Evolutionary conservation across 2,888 invertebrate genomes (phyloP).

Genomic region (Abrostola triplasia): DNA sequence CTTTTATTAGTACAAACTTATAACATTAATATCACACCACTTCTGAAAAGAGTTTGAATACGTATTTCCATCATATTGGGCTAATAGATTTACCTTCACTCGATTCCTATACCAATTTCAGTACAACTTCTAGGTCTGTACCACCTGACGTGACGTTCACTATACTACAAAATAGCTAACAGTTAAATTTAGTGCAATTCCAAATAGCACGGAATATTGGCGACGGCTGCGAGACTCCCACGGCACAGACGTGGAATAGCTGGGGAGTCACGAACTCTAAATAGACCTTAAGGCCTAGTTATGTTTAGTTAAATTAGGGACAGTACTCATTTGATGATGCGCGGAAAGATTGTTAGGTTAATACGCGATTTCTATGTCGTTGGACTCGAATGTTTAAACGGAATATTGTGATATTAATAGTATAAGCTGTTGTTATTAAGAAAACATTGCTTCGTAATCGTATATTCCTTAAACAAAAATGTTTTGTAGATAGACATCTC

Average conservation of each 20-base stretch:
- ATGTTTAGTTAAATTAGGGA: conserved; percentile 11
- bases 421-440: too few relatives aligned
- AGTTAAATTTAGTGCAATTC: conserved; percentile 27
- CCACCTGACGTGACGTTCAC: neutral
- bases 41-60: too few relatives aligned
- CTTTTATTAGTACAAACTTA: too few relatives aligned
- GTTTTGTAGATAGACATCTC: too few relatives aligned
- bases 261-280: conserved; percentile 42
- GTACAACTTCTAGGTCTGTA: neutral
- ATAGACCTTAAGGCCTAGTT: conserved; percentile 44
- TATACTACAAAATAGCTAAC: neutral
- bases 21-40: too few relatives aligned
- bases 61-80: too few relatives aligned
- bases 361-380: neutral
- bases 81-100: too few relatives aligned
- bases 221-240: conserved; percentile 32
- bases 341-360: neutral
- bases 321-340: neutral
- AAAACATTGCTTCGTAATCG: too few relatives aligned
- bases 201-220: conserved; percentile 27
- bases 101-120: too few relatives aligned
- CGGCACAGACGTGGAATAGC: conserved; percentile 32
- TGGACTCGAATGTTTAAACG: neutral
- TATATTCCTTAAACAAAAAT: too few relatives aligned
- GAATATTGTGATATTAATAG: too few relatives aligned